These are phyloP conservation scores for Apis laboriosa DNA, from an alignment of 1,140 invertebrate species.

Conservation along the genomic window DNA sequence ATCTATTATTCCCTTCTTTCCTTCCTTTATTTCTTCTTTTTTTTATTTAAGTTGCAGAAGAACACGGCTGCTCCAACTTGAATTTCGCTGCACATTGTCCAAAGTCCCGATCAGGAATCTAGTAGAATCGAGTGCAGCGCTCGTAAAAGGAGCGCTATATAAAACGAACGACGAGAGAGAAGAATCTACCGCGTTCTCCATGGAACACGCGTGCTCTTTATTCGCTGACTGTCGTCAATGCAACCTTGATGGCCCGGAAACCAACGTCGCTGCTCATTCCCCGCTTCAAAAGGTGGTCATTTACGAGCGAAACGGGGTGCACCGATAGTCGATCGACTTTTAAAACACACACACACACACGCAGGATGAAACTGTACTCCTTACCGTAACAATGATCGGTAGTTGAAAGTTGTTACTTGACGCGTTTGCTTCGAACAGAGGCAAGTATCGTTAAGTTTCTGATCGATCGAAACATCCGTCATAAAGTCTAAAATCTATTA, in stretches of 20 bases:
- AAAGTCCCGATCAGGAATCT: conserved; percentile 8
- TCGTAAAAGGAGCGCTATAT: conserved; percentile 10
- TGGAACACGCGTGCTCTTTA: neutral
- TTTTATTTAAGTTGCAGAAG: neutral
- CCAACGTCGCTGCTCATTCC: too few species aligned
- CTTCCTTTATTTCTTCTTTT: neutral
- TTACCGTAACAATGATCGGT: neutral
- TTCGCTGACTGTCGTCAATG: conserved; percentile 13
- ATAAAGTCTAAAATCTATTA: too few species aligned
- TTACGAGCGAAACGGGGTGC: neutral
- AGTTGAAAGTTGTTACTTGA: neutral
- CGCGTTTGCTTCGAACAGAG: neutral
- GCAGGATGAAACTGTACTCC: neutral
- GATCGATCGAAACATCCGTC: too few species aligned
- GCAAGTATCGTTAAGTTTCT: neutral
- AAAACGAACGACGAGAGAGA: conserved; percentile 4
- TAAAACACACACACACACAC: too few species aligned
- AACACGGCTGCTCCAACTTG: neutral
- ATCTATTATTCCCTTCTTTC: neutral
- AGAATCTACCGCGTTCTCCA: neutral
- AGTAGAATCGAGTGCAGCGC: neutral
- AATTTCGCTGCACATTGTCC: neutral
- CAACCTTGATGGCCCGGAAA: neutral
- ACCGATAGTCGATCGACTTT: neutral
- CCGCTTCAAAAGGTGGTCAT: neutral